A percentile compares a stretch with the other conserved stretches of the same genome.
Conservation (phyloP, 92 coral and sea anemone species). For the Actinostola sp. region DNA sequence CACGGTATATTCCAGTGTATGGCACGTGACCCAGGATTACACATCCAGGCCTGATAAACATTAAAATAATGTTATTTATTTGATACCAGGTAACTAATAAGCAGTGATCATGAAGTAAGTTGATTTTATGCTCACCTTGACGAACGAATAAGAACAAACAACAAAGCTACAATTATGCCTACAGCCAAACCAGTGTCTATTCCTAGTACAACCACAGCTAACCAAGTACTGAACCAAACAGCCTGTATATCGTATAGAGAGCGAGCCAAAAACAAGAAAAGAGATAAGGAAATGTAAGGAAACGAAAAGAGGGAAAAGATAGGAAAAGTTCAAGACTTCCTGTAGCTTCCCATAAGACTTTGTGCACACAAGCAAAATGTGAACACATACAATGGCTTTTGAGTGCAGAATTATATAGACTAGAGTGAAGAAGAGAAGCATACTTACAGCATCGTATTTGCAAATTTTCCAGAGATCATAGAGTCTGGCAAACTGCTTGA, state of each 20-base stretch:
- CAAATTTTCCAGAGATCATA: constrained; percentile 80
- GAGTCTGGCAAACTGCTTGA: constrained; percentile 81
- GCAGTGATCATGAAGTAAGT: background rate
- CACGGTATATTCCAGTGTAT: constrained; percentile 76
- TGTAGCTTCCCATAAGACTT: no score
- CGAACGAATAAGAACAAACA: constrained; percentile 75
- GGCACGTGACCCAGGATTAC: constrained; percentile 78
- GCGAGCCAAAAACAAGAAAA: no score
- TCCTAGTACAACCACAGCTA: constrained; percentile 91
- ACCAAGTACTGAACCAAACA: constrained; percentile 87
- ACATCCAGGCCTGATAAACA: constrained; percentile 62
- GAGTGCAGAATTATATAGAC: no score
- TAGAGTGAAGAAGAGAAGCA: background rate
- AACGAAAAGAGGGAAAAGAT: no score
- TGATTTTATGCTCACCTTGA: constrained; percentile 69
- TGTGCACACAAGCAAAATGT: no score
- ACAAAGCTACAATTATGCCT: constrained; percentile 74
- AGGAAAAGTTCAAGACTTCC: no score
- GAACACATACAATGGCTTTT: no score
- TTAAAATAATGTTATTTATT: no score
- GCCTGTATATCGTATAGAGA: no score
- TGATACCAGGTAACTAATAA: background rate
- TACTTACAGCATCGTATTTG: constrained; percentile 88
- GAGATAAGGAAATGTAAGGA: no score
- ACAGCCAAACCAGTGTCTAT: constrained; percentile 86